Conservation (phyloP, 92 coral and sea anemone species). For the Galaxea fascicularis region DNA sequence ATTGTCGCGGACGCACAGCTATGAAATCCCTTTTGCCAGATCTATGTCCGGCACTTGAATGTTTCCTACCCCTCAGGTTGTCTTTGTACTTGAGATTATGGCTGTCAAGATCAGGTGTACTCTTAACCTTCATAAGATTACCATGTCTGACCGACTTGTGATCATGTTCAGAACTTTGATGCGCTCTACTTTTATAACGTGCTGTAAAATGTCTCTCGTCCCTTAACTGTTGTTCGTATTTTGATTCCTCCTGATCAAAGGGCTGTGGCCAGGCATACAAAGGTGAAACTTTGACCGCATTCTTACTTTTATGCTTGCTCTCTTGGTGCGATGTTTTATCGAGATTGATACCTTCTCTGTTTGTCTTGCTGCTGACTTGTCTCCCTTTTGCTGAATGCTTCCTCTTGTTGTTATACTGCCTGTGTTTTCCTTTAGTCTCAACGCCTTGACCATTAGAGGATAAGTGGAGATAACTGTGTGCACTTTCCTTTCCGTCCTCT, state of each 20-base stretch:
- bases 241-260: neutral
- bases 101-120: neutral
- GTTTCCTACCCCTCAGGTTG: too few relatives aligned
- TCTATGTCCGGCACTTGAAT: neutral
- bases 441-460: neutral
- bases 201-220: neutral
- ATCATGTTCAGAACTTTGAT: neutral
- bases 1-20: slow-evolving; percentile 27
- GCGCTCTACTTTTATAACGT: neutral
- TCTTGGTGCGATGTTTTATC: neutral
- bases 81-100: neutral
- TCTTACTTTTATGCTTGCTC: neutral
- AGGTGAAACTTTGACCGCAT: neutral
- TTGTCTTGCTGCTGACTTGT: too few relatives aligned
- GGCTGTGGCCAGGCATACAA: neutral
- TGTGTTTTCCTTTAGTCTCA: neutral
- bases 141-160: neutral
- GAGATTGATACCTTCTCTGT: too few relatives aligned
- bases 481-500: neutral
- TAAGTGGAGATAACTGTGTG: neutral
- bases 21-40: slow-evolving; percentile 31
- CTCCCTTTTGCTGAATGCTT: neutral
- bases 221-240: neutral
- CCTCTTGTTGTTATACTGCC: neutral
- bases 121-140: too few relatives aligned